Conservation (phyloP, 2,113 vertebrate genomes). For the Lophotis ruficrista region DNA sequence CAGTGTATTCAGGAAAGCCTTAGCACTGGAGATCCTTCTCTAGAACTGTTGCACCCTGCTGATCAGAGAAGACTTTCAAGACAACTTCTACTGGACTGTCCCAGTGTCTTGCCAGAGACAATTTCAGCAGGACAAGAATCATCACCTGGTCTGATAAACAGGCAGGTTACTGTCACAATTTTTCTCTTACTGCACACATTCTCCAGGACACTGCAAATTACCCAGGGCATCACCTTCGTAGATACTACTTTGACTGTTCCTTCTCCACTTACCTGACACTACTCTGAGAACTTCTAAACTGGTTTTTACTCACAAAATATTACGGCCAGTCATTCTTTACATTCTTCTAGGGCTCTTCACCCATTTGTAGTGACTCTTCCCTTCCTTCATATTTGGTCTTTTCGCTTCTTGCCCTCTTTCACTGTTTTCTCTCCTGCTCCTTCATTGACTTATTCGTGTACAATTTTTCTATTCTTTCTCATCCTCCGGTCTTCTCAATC, state of each 20-base stretch:
- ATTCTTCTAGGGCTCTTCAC: background rate
- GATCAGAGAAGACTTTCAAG: background rate
- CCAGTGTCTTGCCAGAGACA: background rate
- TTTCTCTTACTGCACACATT: no score
- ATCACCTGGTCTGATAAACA: background rate
- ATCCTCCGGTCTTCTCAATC: background rate
- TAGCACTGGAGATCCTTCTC: background rate
- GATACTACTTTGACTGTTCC: background rate
- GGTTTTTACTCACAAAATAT: background rate
- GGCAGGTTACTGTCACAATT: background rate
- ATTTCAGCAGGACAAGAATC: background rate
- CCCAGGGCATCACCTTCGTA: background rate
- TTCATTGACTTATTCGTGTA: background rate
- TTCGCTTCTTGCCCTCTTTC: background rate
- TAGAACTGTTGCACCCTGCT: background rate
- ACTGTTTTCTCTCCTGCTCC: background rate
- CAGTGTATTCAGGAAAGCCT: background rate
- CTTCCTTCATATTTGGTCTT: background rate
- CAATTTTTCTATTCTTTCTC: background rate
- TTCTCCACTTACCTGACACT: background rate
- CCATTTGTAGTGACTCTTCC: background rate
- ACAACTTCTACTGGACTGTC: background rate
- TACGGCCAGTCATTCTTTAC: background rate
- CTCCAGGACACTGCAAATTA: background rate
- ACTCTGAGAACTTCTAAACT: background rate